A percentile compares a stretch with the other conserved stretches of the same genome.
These are phyloP conservation scores for Castor canadensis DNA, from an alignment of 2,113 vertebrate species.

Conservation along the genomic window DNA sequence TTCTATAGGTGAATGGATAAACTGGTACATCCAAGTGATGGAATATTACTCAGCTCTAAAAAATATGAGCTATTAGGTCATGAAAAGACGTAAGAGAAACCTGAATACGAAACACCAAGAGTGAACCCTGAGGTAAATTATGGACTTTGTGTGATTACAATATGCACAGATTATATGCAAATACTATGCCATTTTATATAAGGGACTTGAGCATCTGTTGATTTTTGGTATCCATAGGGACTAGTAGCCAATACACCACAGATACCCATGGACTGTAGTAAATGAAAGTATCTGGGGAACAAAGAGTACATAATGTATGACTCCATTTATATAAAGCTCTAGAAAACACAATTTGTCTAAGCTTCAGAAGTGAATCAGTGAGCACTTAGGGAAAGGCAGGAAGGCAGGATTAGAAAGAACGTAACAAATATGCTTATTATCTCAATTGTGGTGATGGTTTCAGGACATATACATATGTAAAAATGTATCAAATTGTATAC, in stretches of 20 bases:
- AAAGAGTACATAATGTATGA: neutral
- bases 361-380: neutral
- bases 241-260: neutral
- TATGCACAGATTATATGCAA: neutral
- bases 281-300: neutral
- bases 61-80: neutral
- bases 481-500: too few species aligned
- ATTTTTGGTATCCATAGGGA: neutral
- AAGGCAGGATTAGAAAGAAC: neutral
- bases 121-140: too few species aligned
- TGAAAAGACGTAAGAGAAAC: neutral
- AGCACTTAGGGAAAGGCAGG: neutral
- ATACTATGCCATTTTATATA: too few species aligned
- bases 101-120: neutral
- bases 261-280: neutral
- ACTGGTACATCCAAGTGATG: neutral
- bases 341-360: neutral
- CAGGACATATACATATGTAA: too few species aligned
- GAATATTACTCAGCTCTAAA: neutral
- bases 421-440: too few species aligned
- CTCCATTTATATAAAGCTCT: too few species aligned
- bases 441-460: too few species aligned
- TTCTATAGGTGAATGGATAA: neutral
- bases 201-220: neutral
- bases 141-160: neutral